Base-by-base conservation (phyloP, 2,888 invertebrate species). In the Gasteruption jaculator region DNA sequence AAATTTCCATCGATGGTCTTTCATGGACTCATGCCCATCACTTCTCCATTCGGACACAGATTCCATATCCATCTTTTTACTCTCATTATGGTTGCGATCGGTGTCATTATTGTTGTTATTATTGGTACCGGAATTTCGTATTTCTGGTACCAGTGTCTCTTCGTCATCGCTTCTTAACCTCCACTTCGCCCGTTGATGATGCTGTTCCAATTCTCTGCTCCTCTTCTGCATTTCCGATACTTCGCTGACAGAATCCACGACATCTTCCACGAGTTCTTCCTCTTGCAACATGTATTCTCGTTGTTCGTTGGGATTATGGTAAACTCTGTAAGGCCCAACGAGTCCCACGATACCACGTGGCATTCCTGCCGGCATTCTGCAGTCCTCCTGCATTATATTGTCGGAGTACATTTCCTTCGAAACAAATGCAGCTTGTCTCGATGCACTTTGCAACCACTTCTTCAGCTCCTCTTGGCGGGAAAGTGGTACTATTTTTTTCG, bases 301-400 rank as follows among this genome's bases (percentile, higher is more conserved):
- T 5, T 52, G 48, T 41, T 65, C 64, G 45, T 61, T 58, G 2
- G 62, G 58, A 22, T 62, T 57, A 16, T 45, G 52, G 26, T 58
- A 58, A 6, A 60, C 54, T 4, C 61, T 45, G 26, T 65, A 67
- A 1, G 68, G 65, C 1, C 62, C 66, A 0, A 65, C 65, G 25
- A 68, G 54, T 2, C 67, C 68, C 6, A 65, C 57, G 14, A 67
- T 52, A 2, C 67, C 67, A 12, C 61, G 50, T 1, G 67, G 64
- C 12, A 58, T 26, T 15, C 57, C 51, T 4, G 50, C 32, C 3
- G 32, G 30, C 35, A 14, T 53, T 44, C 35, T 41, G 44, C 44
- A 52, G 38, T 43, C 49, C 15, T 19, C 14, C 26, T 38, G 37
- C 45, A 15, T 24, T 11, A 6, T 24, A 21, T 41, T 41, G 29